Base-by-base conservation (phyloP, 2,888 invertebrate species). In the Pilophorus perplexus region DNA sequence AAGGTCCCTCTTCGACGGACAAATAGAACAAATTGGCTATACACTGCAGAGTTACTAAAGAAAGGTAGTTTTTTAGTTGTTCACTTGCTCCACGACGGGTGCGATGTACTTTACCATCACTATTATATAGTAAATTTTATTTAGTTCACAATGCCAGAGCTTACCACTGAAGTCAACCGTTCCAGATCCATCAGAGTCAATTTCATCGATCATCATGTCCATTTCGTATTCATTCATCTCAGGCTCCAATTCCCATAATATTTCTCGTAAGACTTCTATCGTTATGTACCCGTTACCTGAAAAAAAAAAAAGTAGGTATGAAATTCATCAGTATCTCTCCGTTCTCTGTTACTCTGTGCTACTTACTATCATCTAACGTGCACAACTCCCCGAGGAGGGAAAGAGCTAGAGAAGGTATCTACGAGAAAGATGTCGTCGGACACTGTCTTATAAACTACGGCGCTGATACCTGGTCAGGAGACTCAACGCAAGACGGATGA, bases 111-210 rank as follows among this genome's bases (percentile, higher is more conserved):
- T 33, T 33, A 8, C 6, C 6, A 8, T 42, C 23, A 14, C 25
- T 46, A 37, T 14, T 25, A 38, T 12, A 14, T 33, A 16, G 20
- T n/a, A n/a, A n/a, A n/a, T n/a, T n/a, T n/a, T n/a, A n/a, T n/a
- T n/a, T n/a, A n/a, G n/a, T n/a, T n/a, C n/a, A n/a, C n/a, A n/a
- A n/a, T 33, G 33, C 6, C 12, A 33, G 33, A 33, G 12, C 74
- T 71, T 73, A 82, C 82, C 82, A 74, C 83, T 82, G 74, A 83
- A 84, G 73, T 83, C 83, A 68, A 83, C 83, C 60, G 82, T 83
- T 70, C 83, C 83, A 48, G 82, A 82, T 46, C 82, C 82, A 72
- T 83, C 83, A 40, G 81, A 80, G 73, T 83, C 83, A 68, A 82
- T 82, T 74, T 83, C 82, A 44, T 78, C 77, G 72, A 83, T 83